Evolutionary conservation across 1,140 invertebrate genomes (phyloP).

Genomic region (Macrobrachium nipponense): DNA sequence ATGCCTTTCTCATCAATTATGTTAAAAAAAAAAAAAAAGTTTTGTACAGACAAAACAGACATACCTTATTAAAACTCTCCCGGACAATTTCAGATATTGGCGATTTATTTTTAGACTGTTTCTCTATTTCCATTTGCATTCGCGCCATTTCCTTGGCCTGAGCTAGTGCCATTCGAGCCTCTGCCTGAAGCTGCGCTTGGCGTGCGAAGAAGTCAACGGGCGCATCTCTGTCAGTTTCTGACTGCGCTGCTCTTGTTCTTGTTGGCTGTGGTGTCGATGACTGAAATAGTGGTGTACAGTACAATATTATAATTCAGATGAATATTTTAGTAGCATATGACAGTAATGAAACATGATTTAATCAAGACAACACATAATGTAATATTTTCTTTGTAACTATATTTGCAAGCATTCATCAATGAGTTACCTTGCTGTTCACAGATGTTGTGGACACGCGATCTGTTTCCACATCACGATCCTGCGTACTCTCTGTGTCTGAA

Average conservation of each 20-base stretch:
- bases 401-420: too few species aligned
- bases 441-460: constrained; percentile 28
- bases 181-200: constrained; percentile 87
- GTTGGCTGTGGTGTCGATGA: constrained; percentile 37
- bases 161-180: constrained; percentile 88
- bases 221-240: constrained; percentile 64
- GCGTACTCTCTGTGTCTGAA: constrained; percentile 64
- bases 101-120: constrained; percentile 82
- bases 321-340: too few species aligned
- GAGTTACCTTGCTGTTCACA: constrained; percentile 31
- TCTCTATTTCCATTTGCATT: constrained; percentile 92
- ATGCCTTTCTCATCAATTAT: too few species aligned
- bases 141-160: constrained; percentile 92
- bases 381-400: too few species aligned
- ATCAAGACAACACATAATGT: too few species aligned
- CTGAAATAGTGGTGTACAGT: neutral
- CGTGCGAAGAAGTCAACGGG: constrained; percentile 80
- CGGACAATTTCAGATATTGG: constrained; percentile 88
- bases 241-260: constrained; percentile 14
- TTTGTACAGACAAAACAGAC: neutral
- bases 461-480: constrained; percentile 41
- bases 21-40: neutral
- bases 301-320: too few species aligned
- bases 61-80: constrained; percentile 79
- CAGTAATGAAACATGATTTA: too few species aligned